Evolutionary conservation across 92 coral and sea anemone species (phyloP).

Genomic region (Meandrina meandrites): DNA sequence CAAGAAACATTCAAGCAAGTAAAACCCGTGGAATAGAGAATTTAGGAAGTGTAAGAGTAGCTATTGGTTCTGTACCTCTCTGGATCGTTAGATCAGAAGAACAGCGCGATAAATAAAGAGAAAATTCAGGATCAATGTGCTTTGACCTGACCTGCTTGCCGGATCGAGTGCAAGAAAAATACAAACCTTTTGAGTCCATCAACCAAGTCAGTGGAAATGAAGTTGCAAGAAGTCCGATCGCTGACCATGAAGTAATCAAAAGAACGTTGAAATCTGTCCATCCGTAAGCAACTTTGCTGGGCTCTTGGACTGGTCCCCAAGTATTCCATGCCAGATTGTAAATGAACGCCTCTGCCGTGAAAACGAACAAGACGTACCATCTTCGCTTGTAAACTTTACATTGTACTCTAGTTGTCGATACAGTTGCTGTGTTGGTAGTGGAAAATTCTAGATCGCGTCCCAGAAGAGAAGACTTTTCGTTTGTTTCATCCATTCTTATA

Average conservation of each 20-base stretch:
- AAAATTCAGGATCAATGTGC: too few relatives aligned
- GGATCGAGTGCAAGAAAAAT: neutral
- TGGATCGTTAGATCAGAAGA: neutral
- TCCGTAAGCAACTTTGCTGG: constrained; percentile 60
- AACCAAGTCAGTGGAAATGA: constrained; percentile 64
- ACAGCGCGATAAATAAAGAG: neutral
- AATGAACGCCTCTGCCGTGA: constrained; percentile 46
- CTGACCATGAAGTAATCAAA: constrained; percentile 41
- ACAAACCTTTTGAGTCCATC: constrained; percentile 70
- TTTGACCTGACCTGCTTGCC: too few relatives aligned
- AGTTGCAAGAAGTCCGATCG: constrained; percentile 40
- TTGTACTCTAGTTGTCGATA: neutral
- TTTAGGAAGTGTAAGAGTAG: neutral
- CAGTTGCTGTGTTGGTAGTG: neutral
- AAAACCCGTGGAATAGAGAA: neutral
- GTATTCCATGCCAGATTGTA: constrained; percentile 68
- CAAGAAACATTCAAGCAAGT: neutral
- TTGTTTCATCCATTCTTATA: neutral
- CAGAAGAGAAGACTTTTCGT: constrained; percentile 4
- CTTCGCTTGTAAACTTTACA: constrained; percentile 62
- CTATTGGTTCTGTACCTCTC: neutral
- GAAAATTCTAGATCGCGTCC: neutral
- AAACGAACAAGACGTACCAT: constrained; percentile 67
- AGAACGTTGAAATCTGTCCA: constrained; percentile 73
- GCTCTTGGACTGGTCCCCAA: constrained; percentile 75